Percentiles rank a stretch among this genome's conserved stretches.
Conservation (phyloP, 2,888 invertebrate genomes). For the Drosophila eohydei region DNA sequence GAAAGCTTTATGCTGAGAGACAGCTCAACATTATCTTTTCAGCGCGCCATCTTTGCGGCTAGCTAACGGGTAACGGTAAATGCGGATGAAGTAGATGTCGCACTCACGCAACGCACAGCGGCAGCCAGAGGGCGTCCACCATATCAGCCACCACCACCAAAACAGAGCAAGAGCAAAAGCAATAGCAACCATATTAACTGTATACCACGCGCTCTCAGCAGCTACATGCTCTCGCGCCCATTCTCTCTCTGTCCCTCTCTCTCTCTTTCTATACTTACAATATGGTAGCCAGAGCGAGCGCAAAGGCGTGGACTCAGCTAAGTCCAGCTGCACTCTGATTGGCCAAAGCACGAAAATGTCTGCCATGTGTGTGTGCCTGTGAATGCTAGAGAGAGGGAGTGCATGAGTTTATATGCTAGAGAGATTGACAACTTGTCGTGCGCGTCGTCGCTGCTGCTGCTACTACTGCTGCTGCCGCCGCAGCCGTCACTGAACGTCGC, state of each 20-base stretch:
- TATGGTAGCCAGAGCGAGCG: slow-evolving; percentile 33
- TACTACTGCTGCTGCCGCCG: slow-evolving; percentile 36
- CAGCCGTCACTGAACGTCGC: slow-evolving; percentile 48
- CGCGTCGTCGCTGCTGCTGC: slow-evolving; percentile 27
- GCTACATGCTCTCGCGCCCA: slow-evolving; percentile 12
- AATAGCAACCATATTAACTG: neutral
- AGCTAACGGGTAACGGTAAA: slow-evolving; percentile 53
- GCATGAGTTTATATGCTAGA: slow-evolving; percentile 17
- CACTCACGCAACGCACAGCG: slow-evolving; percentile 24
- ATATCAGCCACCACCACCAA: slow-evolving; percentile 56
- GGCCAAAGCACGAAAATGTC: slow-evolving; percentile 54
- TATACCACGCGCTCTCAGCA: slow-evolving; percentile 19
- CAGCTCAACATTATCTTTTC: slow-evolving; percentile 34
- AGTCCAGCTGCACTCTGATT: slow-evolving; percentile 33
- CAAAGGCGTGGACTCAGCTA: slow-evolving; percentile 59
- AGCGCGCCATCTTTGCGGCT: slow-evolving; percentile 54
- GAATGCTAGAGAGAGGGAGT: slow-evolving; percentile 12
- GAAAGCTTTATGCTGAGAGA: slow-evolving; percentile 30
- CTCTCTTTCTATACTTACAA: neutral
- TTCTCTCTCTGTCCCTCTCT: slow-evolving; percentile 7
- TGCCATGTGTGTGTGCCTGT: slow-evolving; percentile 14
- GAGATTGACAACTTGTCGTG: slow-evolving; percentile 58
- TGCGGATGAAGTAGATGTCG: slow-evolving; percentile 54
- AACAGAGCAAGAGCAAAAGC: slow-evolving; percentile 30
- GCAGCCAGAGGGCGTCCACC: slow-evolving; percentile 66